These are phyloP conservation scores for Rhingia campestris DNA, from an alignment of 2,888 invertebrate species.

Conservation along the genomic window DNA sequence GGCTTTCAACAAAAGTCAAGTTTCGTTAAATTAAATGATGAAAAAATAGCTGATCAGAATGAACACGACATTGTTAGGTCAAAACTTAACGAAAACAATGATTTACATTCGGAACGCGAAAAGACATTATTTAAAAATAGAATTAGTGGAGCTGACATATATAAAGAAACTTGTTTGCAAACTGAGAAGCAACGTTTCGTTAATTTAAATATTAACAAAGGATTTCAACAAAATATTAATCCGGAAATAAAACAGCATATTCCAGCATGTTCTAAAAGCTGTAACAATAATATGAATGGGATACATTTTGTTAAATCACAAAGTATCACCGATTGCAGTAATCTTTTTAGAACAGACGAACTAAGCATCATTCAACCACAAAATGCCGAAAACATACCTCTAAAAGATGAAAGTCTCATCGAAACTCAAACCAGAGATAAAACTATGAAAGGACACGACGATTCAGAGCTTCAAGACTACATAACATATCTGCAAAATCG, in stretches of 20 bases:
- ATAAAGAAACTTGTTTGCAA: no score
- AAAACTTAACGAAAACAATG: no score
- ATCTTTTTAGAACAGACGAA: not conserved
- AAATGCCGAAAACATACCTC: not conserved
- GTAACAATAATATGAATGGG: not conserved
- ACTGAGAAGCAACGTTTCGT: no score
- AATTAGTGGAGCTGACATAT: no score
- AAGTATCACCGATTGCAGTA: not conserved
- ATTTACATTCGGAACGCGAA: no score
- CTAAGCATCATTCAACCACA: not conserved
- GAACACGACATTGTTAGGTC: no score
- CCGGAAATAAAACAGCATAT: not conserved
- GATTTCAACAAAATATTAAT: not conserved
- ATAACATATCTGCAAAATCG: slow-evolving; percentile 9
- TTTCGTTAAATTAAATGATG: no score
- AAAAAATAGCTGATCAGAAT: no score
- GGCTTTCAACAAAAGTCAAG: no score
- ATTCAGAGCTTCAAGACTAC: slow-evolving; percentile 3
- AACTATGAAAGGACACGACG: not conserved
- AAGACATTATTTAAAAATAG: no score
- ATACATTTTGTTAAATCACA: not conserved
- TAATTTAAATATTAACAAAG: not conserved
- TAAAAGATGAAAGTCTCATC: not conserved
- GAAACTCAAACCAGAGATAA: not conserved
- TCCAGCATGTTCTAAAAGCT: not conserved